Base-by-base conservation (phyloP, 2,113 vertebrate genomes). In the Guaruba guarouba region DNA sequence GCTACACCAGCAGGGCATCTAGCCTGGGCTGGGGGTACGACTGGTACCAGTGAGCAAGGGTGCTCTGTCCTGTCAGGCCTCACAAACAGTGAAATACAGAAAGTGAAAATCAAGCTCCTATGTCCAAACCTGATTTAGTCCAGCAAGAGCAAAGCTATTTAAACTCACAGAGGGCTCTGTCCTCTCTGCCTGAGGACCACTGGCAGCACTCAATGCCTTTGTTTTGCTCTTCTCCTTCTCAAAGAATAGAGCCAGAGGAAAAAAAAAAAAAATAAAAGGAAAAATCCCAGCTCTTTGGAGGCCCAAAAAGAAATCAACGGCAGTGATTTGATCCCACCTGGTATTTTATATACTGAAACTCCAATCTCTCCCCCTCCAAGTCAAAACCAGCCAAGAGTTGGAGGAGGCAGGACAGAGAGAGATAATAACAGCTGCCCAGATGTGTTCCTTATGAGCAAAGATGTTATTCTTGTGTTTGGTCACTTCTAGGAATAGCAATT, bases 301-400 rank as follows among this genome's bases (percentile, higher is more conserved):
- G 69, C 35, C 1, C 44, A 71, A 82, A 54, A 91, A 82, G 18
- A 92, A 96, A 94, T 91, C 93, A 95, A 89, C 79, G 52, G 19
- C 67, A 73, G 55, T 92, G 82, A 95, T 92, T 86, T 86, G 76
- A 90, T 90, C 93, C 84, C 76, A 89, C 87, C 70, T 91, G 93
- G 88, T 61, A 86, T 87, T 94, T 90, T 25, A 52, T 33, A 70
- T n/a, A 76, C 41, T 66, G 64, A 92, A 89, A 92, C 6, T 1
- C 82, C 78, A 93, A 57, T 49, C 23, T 82, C 41, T 73, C 22
- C n/a, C 55, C n/a, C 25, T 85, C 52, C 41, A 44, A 85, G 52
- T 80, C 62, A 91, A 76, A 83, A 71, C 9, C 46, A 83, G 23
- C 29, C 0, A 1, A 61, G 61, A 93, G 55, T 41, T n/a, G 86